Evolutionary conservation across 1,140 invertebrate species (phyloP), one percentile per base, ranked within the genome.

Genomic region (Drosophila albomicans): DNA sequence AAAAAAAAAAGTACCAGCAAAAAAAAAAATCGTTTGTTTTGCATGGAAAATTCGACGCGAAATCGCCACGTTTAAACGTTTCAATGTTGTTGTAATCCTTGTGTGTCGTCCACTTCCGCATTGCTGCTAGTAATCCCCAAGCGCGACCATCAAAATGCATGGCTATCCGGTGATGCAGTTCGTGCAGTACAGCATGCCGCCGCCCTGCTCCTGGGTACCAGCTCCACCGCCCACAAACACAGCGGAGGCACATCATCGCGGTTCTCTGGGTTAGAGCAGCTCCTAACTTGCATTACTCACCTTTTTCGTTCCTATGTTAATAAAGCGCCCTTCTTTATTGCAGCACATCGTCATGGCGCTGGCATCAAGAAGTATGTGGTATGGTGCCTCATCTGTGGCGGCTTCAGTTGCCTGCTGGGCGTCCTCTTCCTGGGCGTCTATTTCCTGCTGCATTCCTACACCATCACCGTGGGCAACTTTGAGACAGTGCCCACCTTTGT

Each of bases 401-500:
- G 95, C 16, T 92, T 96, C 7, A 95, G 95, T 35, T 95, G 95
- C 43, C 94, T 96, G 20, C 93, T 97, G 54, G 96, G 96, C 32
- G 94, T 95, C 43, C 93, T 96, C 67, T 97, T 97, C 91, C 93
- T 97, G 48, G 94, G 95, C 38, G 95, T 97, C 45, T 96, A 96
- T 89, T 96, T 96, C 75, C 93, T 97, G 43, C 93, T 97, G 5
- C 94, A 96, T 68, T 95, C 96, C 16, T 96, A 96, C 91, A 97
- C 96, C 30, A 96, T 96, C 2, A 96, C 96, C 11, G 93, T 97
- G 70, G 95, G 96, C 32, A 96, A 96, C 82, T 97, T 97, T 90
- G 96, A 97, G 93, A 97, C 96, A n/a, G 95, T 97, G 49, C 96
- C 96, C 48, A 96, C 96, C 35, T 97, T 97, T 92, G 96, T 97